Evolutionary conservation across 2,888 invertebrate genomes (phyloP), one percentile per base, ranked within the genome.

Genomic region (Cylindroiulus punctatus): DNA sequence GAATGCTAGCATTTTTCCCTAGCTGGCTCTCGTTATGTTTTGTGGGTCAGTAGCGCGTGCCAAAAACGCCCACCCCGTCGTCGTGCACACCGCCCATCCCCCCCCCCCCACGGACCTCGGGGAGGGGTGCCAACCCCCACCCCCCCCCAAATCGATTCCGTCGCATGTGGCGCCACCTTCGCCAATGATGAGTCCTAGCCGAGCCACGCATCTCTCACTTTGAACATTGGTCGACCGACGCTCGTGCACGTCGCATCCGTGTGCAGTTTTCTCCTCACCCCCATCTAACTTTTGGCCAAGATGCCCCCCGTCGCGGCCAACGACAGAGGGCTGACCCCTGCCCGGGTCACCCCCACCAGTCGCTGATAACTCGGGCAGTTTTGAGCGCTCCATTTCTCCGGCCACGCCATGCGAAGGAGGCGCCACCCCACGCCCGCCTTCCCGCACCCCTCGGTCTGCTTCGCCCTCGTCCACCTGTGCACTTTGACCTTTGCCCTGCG

Each of bases 381-480:
- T 65, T 65, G n/a, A n/a, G n/a, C n/a, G n/a, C n/a, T n/a, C 17
- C 22, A 22, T n/a, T 10, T 36, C 14, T 82, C 26, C 82, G 82
- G 32, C 8, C 82, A 36, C 36, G 19, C 82, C 40, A 36, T 42
- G 82, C 36, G 42, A n/a, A 82, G 40, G 82, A 32, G 40, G 26
- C 82, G 40, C 36, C 42, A 82, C 22, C 82, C 42, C n/a, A 82
- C 82, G 42, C 82, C 82, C 82, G 82, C 36, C 82, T 82, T 84
- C 47, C n/a, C 42, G 47, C 84, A 42, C 40, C 83, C 83, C 40
- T 42, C 52, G 22, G 42, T 84, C 84, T 42, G 30, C 84, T 40
- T 32, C 84, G 84, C 32, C 17, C 84, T 84, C 84, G 52, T 40
- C 47, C 44, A 82, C 82, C 82, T 40, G 82, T 82, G 36, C 82